A percentile compares a stretch with the other conserved stretches of the same genome.
phyloP scores from a whole-genome alignment of 2,797 vertebrate species.

The Phaenicophaeus curvirostris region DNA sequence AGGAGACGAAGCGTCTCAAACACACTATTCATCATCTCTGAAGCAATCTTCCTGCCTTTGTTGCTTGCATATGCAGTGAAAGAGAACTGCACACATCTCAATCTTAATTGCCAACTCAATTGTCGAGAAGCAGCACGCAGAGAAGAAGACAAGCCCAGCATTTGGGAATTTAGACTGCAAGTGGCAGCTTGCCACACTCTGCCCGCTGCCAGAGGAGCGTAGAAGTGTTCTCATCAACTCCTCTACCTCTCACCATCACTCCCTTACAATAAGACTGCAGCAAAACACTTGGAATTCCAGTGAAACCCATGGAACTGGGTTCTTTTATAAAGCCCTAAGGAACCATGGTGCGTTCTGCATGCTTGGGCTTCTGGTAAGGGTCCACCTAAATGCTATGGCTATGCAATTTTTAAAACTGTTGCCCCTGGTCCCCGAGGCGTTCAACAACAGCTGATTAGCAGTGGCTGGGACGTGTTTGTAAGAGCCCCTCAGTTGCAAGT shows the following conservation, averaged over 20 bases:
- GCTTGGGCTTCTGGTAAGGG: neutral
- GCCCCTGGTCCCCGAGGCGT: accelerated
- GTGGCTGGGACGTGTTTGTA: neutral
- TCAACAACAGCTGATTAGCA: neutral
- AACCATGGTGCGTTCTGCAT: neutral
- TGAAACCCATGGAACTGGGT: neutral
- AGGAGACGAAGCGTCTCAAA: neutral
- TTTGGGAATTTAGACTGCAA: accelerated
- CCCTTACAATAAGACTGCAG: neutral
- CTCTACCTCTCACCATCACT: neutral
- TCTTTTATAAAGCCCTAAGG: neutral
- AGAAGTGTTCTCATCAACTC: neutral
- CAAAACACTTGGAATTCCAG: neutral
- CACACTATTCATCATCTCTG: neutral
- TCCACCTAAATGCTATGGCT: accelerated
- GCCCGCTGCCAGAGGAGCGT: accelerated
- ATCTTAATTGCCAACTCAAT: neutral
- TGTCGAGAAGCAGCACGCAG: accelerated
- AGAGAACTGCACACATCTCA: neutral
- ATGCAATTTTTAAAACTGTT: accelerated
- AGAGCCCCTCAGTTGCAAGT: accelerated
- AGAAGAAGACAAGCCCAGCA: neutral
- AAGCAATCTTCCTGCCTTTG: neutral
- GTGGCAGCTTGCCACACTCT: neutral
- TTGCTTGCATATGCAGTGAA: neutral